Conservation (phyloP, 2,797 vertebrate genomes). For the Chrosomus eos region DNA sequence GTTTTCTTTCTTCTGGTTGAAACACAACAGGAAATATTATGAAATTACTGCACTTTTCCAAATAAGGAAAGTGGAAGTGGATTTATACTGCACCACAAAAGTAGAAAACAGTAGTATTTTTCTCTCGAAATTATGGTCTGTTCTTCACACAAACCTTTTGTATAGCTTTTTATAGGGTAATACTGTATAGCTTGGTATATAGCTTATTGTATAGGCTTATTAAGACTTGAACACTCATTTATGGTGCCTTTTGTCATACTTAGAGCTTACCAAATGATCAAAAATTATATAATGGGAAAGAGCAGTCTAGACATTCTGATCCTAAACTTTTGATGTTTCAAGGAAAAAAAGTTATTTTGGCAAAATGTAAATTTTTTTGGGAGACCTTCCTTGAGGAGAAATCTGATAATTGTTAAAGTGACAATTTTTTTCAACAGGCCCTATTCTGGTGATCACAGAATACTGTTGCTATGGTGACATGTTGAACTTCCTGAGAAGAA, state of each 20-base stretch:
- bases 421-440: conserved; percentile 76
- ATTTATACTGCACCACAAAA: neutral
- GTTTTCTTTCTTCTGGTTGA: neutral
- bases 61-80: neutral
- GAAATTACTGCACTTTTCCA: neutral
- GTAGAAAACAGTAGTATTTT: neutral
- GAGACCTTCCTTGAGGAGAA: neutral
- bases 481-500: conserved; percentile 94
- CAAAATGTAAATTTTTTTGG: neutral
- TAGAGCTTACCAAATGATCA: neutral
- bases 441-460: conserved; percentile 95
- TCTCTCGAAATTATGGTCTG: neutral
- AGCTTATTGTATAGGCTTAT: neutral
- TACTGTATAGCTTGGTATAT: neutral
- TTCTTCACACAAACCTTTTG: neutral
- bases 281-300: neutral
- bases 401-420: neutral
- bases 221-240: neutral
- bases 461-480: conserved; percentile 99
- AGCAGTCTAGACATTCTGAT: neutral
- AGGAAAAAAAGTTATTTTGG: neutral
- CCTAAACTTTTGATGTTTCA: neutral
- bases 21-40: neutral
- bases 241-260: neutral
- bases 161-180: neutral